Base-by-base conservation (phyloP, 2,888 invertebrate species). In the Sturmia bella region DNA sequence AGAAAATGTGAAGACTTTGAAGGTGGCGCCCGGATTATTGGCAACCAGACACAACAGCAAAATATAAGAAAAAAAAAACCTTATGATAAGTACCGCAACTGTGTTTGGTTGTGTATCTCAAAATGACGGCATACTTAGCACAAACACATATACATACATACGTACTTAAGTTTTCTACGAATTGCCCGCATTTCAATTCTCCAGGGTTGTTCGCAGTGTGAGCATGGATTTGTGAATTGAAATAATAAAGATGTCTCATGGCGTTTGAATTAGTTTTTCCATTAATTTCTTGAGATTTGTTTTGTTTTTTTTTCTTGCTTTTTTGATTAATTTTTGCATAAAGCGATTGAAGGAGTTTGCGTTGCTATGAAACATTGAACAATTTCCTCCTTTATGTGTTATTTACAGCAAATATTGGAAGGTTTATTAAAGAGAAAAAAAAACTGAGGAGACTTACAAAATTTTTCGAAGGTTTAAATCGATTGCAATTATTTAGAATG, bases 21-120 rank as follows among this genome's bases (percentile, higher is more conserved):
- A 69, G 66, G 54, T 81, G 81, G 81, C 81, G 81, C 77, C 81
- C 45, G 73, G 73, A 81, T 73, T 81, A 81, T 77, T 81, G 81
- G 77, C 81, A 77, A 45, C 81, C 57, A 81, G 68, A 50, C 73
- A 57, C 39, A 66, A 54, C 54, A 45, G 74, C 12, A 63, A 27
- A 54, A 48, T n/a, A 66, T 12, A 64, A 54, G 5, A 63, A 54
- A 43, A 66, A 45, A 7, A 79, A 68, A 6, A 43, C 39, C 54
- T 66, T 54, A 80, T 75, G 45, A 52, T 75, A 70, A 59, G 59
- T 73, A 54, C 72, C 59, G 19, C 70, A 59, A 63, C 57, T 61
- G 43, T 54, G 32, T 63, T 15, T 17, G 21, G 15, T 24, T 19
- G 41, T 50, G 17, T 66, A 11, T 56, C 12, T 54, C 12, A 3